Base-by-base conservation (phyloP, 92 coral and sea anemone genomes). In the Micromussa lordhowensis region DNA sequence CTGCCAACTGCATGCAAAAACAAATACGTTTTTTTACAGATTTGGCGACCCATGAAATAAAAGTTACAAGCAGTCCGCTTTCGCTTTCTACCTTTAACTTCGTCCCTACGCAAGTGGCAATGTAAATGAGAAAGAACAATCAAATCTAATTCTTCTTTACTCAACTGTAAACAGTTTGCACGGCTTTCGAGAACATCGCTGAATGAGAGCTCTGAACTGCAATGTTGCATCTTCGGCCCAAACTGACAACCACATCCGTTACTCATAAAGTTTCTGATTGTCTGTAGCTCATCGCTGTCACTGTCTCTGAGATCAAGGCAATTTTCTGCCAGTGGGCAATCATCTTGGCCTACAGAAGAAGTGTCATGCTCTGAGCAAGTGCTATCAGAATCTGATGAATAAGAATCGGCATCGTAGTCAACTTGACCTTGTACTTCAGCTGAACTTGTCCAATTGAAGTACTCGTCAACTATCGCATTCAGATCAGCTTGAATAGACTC, bases 1-100 rank as follows among this genome's bases (percentile, higher is more conserved):
- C 80, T 72, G 83, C 81, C 86, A 58, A 86, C 26, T 21, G 82
- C 36, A 55, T 91, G 94, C 75, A 91, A 34, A 80, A 91, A 91
- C 28, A 91, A 79, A 69, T 82, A 91, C 6, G 94, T 82, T 30
- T 76, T 91, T 77, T 64, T 70, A 49, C 93, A 91, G n/a, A 91
- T 86, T 64, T 85, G 80, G 54, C 53, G 73, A 30, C 81, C 82
- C 29, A 36, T 84, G 80, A 54, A 85, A 72, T 59, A 84, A 75
- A 85, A 85, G 70, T 58, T 72, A 54, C 89, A 86, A 77, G 64
- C 89, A 53, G 77, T 28, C 32, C 83, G 83, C 89, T 86, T 86
- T 86, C 83, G 89, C 80, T 86, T 77, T 29, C 89, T 86, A 66
- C 89, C 69, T 76, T 40, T 49, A 86, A 75, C 79, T 48, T 85